These are phyloP conservation scores for Tringa solitaria DNA, from an alignment of 2,113 vertebrate species.

Conservation along the genomic window DNA sequence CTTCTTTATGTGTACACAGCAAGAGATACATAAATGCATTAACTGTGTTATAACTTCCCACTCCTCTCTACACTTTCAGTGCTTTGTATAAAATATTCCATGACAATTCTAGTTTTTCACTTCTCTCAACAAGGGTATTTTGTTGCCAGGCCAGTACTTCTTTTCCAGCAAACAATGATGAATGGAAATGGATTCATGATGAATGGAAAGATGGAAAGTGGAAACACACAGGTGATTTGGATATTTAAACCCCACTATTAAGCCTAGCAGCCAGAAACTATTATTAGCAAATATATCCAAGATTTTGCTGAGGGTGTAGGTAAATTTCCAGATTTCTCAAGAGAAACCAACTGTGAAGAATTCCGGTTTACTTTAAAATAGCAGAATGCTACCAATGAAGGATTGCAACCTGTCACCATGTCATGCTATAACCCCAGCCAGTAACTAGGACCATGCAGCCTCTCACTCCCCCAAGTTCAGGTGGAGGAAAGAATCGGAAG, in stretches of 20 bases:
- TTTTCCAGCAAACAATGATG: not conserved
- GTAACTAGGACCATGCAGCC: not conserved
- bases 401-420: not conserved
- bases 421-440: not conserved
- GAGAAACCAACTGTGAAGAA: not conserved
- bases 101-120: not conserved
- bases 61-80: not conserved
- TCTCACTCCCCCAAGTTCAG: not conserved
- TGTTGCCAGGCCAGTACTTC: not conserved
- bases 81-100: not conserved
- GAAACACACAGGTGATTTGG: not conserved
- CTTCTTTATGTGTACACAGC: not conserved
- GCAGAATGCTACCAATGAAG: not conserved
- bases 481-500: not conserved
- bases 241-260: not conserved
- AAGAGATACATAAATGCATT: conserved; percentile 21
- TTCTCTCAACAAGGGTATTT: not conserved
- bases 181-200: too few relatives aligned
- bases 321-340: not conserved
- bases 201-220: not conserved
- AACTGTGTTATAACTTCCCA: not conserved
- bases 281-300: not conserved
- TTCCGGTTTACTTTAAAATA: not conserved
- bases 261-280: not conserved
- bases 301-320: not conserved